A percentile compares a stretch with the other conserved stretches of the same genome.
Conservation (phyloP, 2,797 vertebrate genomes). For the Anabas testudineus region DNA sequence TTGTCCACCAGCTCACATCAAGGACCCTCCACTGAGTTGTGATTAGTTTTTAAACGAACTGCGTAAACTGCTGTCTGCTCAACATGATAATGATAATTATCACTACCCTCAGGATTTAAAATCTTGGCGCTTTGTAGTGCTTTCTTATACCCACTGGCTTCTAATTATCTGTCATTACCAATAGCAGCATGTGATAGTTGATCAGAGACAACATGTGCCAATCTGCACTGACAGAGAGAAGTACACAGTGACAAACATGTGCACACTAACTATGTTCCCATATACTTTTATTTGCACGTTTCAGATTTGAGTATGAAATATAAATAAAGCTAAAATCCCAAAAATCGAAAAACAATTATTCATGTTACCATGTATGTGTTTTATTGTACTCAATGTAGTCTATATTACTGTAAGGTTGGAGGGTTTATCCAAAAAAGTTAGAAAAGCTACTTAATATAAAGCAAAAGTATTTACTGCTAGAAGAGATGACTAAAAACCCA, state of each 20-base stretch:
- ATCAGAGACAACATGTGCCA: slow-evolving; percentile 2
- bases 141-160: slow-evolving; percentile 18
- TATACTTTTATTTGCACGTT: neutral
- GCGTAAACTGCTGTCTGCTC: slow-evolving; percentile 19
- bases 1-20: slow-evolving; percentile 8
- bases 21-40: slow-evolving; percentile 1
- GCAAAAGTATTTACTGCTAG: neutral
- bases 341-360: neutral
- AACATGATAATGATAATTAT: slow-evolving; percentile 5
- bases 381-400: too few species aligned
- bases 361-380: too few species aligned
- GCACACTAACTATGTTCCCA: neutral
- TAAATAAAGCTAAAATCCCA: neutral
- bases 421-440: neutral
- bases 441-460: neutral
- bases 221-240: slow-evolving; percentile 17
- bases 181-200: slow-evolving; percentile 9
- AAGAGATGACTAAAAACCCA: neutral
- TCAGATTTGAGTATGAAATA: too few species aligned
- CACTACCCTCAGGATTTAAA: slow-evolving; percentile 30
- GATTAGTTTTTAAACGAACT: slow-evolving; percentile 20
- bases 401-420: neutral
- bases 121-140: slow-evolving; percentile 6
- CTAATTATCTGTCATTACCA: slow-evolving; percentile 38
- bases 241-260: neutral